Evolutionary conservation across 2,113 vertebrate genomes (phyloP).

Genomic region (Collichthys lucidus): DNA sequence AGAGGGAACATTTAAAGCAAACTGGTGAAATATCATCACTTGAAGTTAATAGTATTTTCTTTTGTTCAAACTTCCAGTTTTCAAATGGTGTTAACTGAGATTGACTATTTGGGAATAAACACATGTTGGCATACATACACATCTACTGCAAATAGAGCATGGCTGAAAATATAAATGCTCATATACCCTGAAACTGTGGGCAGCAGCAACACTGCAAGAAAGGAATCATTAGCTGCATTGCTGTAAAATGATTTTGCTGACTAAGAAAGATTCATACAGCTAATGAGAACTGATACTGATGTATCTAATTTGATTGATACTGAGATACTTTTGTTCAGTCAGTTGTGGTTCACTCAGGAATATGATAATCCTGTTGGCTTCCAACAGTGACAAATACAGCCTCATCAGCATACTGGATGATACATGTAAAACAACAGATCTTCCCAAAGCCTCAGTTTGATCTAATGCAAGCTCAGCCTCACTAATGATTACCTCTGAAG

Average conservation of each 20-base stretch:
- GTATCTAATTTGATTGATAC: constrained; percentile 12
- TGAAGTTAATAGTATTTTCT: background rate
- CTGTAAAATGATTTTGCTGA: constrained; percentile 8
- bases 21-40: background rate
- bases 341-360: constrained; percentile 34
- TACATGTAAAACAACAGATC: constrained; percentile 25
- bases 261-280: background rate
- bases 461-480: background rate
- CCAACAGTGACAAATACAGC: constrained; percentile 32
- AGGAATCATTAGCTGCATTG: constrained; percentile 11
- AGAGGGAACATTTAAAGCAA: background rate
- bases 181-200: background rate
- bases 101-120: background rate
- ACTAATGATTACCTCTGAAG: background rate
- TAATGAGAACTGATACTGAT: constrained; percentile 25
- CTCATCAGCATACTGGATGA: constrained; percentile 42
- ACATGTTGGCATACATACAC: background rate
- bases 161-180: background rate
- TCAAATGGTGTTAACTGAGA: background rate
- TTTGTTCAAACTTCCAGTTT: background rate
- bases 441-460: constrained; percentile 13
- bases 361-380: constrained; percentile 46
- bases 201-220: constrained; percentile 18
- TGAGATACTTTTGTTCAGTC: constrained; percentile 19
- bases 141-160: background rate